Base-by-base conservation (phyloP, 2,888 invertebrate species). In the Coleophora flavipennella region DNA sequence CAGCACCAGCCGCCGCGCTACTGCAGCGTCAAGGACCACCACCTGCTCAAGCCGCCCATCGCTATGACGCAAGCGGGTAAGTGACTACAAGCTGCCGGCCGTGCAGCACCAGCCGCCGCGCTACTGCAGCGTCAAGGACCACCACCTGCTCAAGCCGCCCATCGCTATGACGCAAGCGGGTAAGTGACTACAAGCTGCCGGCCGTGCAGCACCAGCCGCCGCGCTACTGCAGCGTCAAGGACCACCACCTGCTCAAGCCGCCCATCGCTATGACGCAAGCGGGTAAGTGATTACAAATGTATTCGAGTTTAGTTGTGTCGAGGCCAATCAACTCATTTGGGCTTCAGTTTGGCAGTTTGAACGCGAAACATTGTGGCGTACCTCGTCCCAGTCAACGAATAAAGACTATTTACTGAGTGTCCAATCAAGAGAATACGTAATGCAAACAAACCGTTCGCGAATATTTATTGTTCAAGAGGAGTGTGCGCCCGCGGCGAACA, bases 241-340 rank as follows among this genome's bases (percentile, higher is more conserved):
- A 97, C 80, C 96, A 96, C 57, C 95, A 97, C 71, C 84, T 97
- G 48, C 81, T 98, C 41, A 96, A 96, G 69, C 96, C 96, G n/a
- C 97, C 96, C 0, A 91, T 92, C 42, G 93, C 94, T 10, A 90
- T 96, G 43, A 90, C 96, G 43, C 8, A 8, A 10, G 8, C 14
- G 10, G 7, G 9, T 25, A 35, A 8, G 26, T 26, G 83, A 86
- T 79, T 40, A 3, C 10, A 1, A 27, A 27, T 6, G 7, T 6
- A 27, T 27, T 27, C 7, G 9, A 8, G 27, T 9, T 8, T 27
- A 9, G 27, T 27, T 27, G 27, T 6, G 27, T 27, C 27, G n/a
- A n/a, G n/a, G n/a, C n/a, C n/a, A n/a, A n/a, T n/a, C n/a, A n/a
- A n/a, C n/a, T n/a, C n/a, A n/a, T n/a, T n/a, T n/a, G n/a, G n/a